Evolutionary conservation across 2,113 vertebrate genomes (phyloP).

Genomic region (Pygoscelis antarcticus): DNA sequence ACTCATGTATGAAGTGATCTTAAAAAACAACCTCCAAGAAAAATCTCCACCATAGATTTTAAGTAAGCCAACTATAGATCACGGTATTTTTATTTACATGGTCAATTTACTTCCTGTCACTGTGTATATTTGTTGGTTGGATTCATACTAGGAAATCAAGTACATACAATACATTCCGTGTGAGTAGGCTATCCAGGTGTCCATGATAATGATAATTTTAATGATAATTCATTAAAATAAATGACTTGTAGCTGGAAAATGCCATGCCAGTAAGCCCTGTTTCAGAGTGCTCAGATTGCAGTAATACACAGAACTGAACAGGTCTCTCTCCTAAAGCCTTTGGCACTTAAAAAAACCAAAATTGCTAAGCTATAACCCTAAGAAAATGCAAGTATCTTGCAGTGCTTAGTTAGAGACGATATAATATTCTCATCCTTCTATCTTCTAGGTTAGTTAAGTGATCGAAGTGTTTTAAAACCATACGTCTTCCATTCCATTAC

Average conservation of each 20-base stretch:
- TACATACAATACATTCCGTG: neutral
- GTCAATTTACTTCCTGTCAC: constrained; percentile 19
- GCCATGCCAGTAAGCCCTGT: neutral
- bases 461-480: neutral
- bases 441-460: neutral
- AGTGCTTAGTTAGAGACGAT: neutral
- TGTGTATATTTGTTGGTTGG: neutral
- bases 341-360: neutral
- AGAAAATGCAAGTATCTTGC: neutral
- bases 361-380: neutral
- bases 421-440: neutral
- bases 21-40: constrained; percentile 21
- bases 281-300: neutral
- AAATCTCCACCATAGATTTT: constrained; percentile 23
- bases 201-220: neutral
- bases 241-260: neutral
- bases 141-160: neutral
- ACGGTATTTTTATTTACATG: constrained; percentile 15
- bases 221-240: neutral
- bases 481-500: neutral
- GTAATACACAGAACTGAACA: neutral
- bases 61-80: constrained; percentile 39
- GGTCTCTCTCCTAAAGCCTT: neutral
- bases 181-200: neutral
- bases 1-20: neutral